Evolutionary conservation across 1,140 invertebrate genomes (phyloP), one percentile per base, ranked within the genome.

Genomic region (Oreohelix idahoensis): DNA sequence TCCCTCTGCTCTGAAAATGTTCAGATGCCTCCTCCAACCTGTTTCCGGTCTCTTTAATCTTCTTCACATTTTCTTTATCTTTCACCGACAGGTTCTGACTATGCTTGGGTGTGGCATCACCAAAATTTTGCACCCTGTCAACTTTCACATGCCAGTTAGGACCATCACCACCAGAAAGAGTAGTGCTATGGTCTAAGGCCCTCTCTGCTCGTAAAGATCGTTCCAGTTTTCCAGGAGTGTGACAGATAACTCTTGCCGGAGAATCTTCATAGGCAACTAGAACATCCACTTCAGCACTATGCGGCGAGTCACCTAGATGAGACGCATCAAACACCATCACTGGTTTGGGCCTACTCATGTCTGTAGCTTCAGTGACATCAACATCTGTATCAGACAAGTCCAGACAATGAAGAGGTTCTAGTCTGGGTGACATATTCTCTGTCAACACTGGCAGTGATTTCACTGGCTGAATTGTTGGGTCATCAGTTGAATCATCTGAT

Each of bases 291-390:
- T 74, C 80, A 11, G 58, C n/a, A 74, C 51, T 35, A 71, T 38
- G 11, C 1, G 70, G 51, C 4, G 80, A 82, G 35, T 35, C 23
- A 2, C 79, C 70, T 11, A 73, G 2, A 20, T 51, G 70, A n/a
- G 80, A 82, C 11, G 71, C 80, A 82, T 82, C 80, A 66, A 32
- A 82, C n/a, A 82, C 70, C 13, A 82, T 53, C 32, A 82, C 71
- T 23, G 80, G 35, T 39, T 82, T 23, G 2, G 70, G 49, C 20
- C 26, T 39, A 10, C n/a, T 20, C 2, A n/a, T 17, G 23, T n/a
- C 38, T 11, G 66, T 4, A 10, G 80, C 32, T 1, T 58, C 49
- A 29, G 39, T 75, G 2, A 26, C 49, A 29, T 82, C 71, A 4
- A 39, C n/a, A 32, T 81, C 79, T 20, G 49, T 23, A 75, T 82